phyloP scores from a whole-genome alignment of 2,113 vertebrate genomes.

The Copsychus sechellarum region DNA sequence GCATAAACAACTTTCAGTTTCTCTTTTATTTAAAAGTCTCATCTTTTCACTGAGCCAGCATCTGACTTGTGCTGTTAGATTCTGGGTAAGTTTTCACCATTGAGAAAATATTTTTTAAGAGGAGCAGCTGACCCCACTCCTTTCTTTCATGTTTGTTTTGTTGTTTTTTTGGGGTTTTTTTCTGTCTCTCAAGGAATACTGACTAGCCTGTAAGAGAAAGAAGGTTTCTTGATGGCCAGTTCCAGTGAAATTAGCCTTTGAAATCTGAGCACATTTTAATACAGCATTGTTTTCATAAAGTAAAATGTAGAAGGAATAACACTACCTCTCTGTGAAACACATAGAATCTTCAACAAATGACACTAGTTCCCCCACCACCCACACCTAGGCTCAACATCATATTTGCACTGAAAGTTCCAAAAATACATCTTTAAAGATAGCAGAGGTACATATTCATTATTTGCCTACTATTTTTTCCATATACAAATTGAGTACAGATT shows the following conservation, averaged over 20 bases:
- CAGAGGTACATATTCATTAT: conserved; percentile 32
- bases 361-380: not conserved
- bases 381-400: not conserved
- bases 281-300: not conserved
- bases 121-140: not conserved
- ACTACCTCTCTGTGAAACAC: not conserved
- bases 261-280: not conserved
- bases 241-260: not conserved
- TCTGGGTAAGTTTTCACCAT: not conserved
- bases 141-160: not conserved
- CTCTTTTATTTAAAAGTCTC: conserved; percentile 36
- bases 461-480: not conserved
- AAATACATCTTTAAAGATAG: conserved; percentile 34
- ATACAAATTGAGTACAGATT: conserved; percentile 13
- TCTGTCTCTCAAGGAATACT: not conserved
- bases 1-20: conserved; percentile 50
- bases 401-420: conserved; percentile 21
- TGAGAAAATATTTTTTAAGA: conserved; percentile 7
- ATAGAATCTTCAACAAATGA: not conserved
- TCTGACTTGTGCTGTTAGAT: conserved; percentile 12
- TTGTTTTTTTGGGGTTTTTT: not conserved
- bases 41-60: not conserved
- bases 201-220: not conserved
- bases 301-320: not conserved
- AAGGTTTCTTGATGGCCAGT: not conserved